Evolutionary conservation across 2,113 vertebrate species (phyloP), one percentile per base, ranked within the genome.

Genomic region (Tursiops truncatus): DNA sequence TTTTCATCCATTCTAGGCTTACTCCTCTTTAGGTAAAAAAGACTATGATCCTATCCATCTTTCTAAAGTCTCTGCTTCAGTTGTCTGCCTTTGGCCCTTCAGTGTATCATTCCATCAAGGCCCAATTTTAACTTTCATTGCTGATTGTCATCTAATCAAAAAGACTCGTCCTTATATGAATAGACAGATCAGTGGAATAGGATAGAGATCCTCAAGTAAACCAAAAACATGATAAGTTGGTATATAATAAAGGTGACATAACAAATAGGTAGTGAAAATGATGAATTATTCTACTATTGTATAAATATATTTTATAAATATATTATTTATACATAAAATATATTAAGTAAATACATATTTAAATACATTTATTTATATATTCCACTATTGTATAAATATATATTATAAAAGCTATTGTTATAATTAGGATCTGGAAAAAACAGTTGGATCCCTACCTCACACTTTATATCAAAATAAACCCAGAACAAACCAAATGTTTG

Each of bases 121-220:
- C 15, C 12, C 7, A 44, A 28, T 67, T 92, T 96, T 53, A 47
- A 81, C 81, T 95, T 97, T 91, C 44, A 67, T 76, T 84, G 47
- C 9, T 50, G 67, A 76, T 17, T 60, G 26, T 60, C 71, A 93
- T 33, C 38, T 85, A 85, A 82, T 85, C 1, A 80, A 79, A 60
- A 95, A 68, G 18, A 70, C 6, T 33, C 67, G 68, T 86, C 33
- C 33, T 50, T 93, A 25, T 31, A 70, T 71, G 21, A 65, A 60
- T 21, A 68, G 31, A 88, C 26, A 74, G 60, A 95, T 88, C n/a
- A 95, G 50, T 41, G 33, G 53, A 62, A 50, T 8, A 56, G n/a
- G 21, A 93, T 8, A 67, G 14, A 93, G 65, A 76, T 56, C 18
- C 25, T 80, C 33, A 88, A 60, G 7, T 12, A 95, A 85, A 76